phyloP scores from a whole-genome alignment of 2,797 vertebrate genomes.

The Neomorphus geoffroyi region DNA sequence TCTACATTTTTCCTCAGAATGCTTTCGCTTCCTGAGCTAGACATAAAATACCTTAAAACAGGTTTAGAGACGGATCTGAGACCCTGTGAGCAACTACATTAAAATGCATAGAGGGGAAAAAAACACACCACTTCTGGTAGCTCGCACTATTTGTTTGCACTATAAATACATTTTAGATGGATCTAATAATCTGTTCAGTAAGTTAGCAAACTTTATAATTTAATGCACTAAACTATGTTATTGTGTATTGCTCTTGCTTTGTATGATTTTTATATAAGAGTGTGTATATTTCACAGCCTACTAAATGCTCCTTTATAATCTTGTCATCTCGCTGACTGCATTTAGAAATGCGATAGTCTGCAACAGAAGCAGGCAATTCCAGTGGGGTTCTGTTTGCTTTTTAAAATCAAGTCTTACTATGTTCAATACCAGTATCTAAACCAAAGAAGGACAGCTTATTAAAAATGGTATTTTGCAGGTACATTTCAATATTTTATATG shows the following conservation, averaged over 20 bases:
- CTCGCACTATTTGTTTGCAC: background rate
- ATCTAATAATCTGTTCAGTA: slow-evolving; percentile 32
- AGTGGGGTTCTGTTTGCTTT: background rate
- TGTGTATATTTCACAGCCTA: background rate
- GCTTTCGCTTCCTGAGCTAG: slow-evolving; percentile 77
- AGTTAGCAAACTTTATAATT: slow-evolving; percentile 25
- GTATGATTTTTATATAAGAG: background rate
- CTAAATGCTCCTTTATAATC: background rate
- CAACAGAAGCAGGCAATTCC: background rate
- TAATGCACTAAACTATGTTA: slow-evolving; percentile 5
- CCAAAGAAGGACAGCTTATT: background rate
- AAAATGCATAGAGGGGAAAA: slow-evolving; percentile 42
- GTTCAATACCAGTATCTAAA: background rate
- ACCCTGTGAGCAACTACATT: slow-evolving; percentile 67
- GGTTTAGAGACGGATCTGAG: slow-evolving; percentile 70
- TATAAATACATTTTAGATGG: background rate
- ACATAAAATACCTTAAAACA: slow-evolving; percentile 80
- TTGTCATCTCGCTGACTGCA: background rate
- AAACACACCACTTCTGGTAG: slow-evolving; percentile 30
- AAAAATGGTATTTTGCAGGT: background rate
- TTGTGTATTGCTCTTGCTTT: slow-evolving; percentile 53
- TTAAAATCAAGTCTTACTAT: background rate
- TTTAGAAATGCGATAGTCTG: background rate
- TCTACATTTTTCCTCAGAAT: slow-evolving; percentile 70
- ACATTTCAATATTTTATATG: background rate